phyloP scores from a whole-genome alignment of 1,140 invertebrate genomes.

The Charaxes varanes region DNA sequence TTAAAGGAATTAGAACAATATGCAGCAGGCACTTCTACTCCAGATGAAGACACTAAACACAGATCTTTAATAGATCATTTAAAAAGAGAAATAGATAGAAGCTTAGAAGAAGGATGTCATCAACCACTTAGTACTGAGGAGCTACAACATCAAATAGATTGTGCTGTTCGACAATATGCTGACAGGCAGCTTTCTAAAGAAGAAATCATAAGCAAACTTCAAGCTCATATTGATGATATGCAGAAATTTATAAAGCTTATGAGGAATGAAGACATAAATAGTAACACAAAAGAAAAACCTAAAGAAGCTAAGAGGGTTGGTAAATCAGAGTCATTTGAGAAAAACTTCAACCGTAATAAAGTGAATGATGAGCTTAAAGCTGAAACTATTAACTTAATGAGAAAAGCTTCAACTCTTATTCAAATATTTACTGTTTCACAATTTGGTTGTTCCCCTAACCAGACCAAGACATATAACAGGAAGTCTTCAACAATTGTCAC shows the following conservation, averaged over 20 bases:
- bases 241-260: conserved; percentile 98
- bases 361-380: conserved; percentile 59
- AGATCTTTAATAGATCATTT: conserved; percentile 91
- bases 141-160: conserved; percentile 78
- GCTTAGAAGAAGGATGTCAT: conserved; percentile 78
- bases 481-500: conserved; percentile 83
- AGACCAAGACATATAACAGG: conserved; percentile 89
- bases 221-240: conserved; percentile 97
- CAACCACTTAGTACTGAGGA: conserved; percentile 78
- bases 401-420: conserved; percentile 89
- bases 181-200: conserved; percentile 96
- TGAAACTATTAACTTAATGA: conserved; percentile 88
- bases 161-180: conserved; percentile 85
- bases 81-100: conserved; percentile 86
- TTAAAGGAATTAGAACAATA: conserved; percentile 95
- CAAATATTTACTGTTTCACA: conserved; percentile 96
- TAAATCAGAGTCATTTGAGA: conserved; percentile 80
- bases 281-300: conserved; percentile 56
- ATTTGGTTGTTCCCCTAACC: conserved; percentile 95
- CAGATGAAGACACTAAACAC: conserved; percentile 77
- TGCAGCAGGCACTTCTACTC: conserved; percentile 31
- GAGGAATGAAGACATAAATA: conserved; percentile 88
- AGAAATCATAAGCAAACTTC: conserved; percentile 88
- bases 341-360: conserved; percentile 60
- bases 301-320: conserved; percentile 75